Base-by-base conservation (phyloP, 2,888 invertebrate genomes). In the Orchesellides sinensis region DNA sequence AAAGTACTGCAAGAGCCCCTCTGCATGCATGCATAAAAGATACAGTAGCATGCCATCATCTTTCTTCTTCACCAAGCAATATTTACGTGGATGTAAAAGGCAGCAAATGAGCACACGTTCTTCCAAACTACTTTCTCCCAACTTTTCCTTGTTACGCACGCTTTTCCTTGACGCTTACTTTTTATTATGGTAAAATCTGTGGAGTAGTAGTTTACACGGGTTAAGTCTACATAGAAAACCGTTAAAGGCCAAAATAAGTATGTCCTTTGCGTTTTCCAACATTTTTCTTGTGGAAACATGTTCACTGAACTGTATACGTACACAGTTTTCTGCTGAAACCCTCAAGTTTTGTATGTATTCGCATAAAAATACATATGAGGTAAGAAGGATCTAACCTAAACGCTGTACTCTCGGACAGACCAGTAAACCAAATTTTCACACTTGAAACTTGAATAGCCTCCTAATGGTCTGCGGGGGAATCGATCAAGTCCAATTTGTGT, bases 391-490 rank as follows among this genome's bases (percentile, higher is more conserved):
- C n/a, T 8, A 49, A 49, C 10, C n/a, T 5, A n/a, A 10, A n/a
- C n/a, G 4, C 5, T 49, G 49, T 8, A n/a, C 10, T 10, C 6
- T 5, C 49, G 14, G n/a, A 17, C 4, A 49, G 17, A 49, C 6
- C 10, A 54, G 54, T 54, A 5, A 54, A 23, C 4, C 25, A 59
- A 59, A 59, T 63, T 63, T 63, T 72, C 79, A 54, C 72, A 72
- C 70, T 40, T 79, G 72, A 79, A 72, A 79, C 72, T 68, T 79
- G 72, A 79, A 63, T 79, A 65, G 72, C 52, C 3, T 10, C 59
- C 56, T 79, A 79, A 79, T 79, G 72, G 79, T 4, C 8, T 59
- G n/a, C n/a, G 69, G 54, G 63, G n/a, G 54, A 79, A 68, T 69
- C 78, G 78, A 78, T 69, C 19, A 32, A 25, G 69, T 27, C 56